phyloP scores from a whole-genome alignment of 2,888 invertebrate genomes.

The Ormyrus nitidulus region DNA sequence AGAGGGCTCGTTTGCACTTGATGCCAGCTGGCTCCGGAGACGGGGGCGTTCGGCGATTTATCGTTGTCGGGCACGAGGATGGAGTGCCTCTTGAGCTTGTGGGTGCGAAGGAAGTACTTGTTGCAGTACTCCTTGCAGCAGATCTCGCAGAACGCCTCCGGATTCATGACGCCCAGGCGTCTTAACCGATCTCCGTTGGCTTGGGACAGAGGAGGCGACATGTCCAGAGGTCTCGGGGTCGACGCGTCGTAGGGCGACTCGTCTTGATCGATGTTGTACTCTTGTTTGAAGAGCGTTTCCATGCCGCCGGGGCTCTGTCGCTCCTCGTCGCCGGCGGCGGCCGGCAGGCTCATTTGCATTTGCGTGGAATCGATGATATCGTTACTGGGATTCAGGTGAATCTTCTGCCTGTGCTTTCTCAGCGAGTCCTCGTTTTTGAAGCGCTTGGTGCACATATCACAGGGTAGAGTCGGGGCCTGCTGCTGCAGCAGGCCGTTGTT shows the following conservation, averaged over 20 bases:
- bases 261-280: constrained; percentile 71
- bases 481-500: constrained; percentile 52
- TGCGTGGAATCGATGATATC: constrained; percentile 63
- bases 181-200: constrained; percentile 85
- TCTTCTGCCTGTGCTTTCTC: constrained; percentile 82
- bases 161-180: constrained; percentile 87
- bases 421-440: constrained; percentile 85
- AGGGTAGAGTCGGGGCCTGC: constrained; percentile 75
- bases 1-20: constrained; percentile 85
- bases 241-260: constrained; percentile 66
- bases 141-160: constrained; percentile 94
- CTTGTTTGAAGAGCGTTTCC: constrained; percentile 71
- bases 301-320: constrained; percentile 69
- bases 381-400: constrained; percentile 77
- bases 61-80: constrained; percentile 82
- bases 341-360: constrained; percentile 33
- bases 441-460: constrained; percentile 85
- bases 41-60: constrained; percentile 73
- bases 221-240: constrained; percentile 62
- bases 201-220: constrained; percentile 75
- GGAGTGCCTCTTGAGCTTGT: constrained; percentile 95
- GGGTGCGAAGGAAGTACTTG: constrained; percentile 93
- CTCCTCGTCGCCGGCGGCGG: constrained; percentile 63
- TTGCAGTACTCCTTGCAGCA: constrained; percentile 96
- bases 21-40: constrained; percentile 71